These are phyloP conservation scores for Bilobella aurantiaca DNA, from an alignment of 1,140 invertebrate species.

Conservation along the genomic window DNA sequence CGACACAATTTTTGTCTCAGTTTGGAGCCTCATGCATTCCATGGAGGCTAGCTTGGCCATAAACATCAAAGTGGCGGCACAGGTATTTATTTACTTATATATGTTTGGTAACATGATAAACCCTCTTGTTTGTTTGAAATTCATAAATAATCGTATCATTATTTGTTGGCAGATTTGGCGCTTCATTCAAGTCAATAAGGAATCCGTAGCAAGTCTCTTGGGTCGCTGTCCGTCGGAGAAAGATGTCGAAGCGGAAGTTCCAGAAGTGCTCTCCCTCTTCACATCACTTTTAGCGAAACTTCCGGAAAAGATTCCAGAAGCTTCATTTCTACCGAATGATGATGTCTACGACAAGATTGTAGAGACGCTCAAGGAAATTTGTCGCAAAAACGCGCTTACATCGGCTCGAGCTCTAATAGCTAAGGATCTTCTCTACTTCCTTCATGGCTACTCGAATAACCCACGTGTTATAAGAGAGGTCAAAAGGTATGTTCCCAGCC, in stretches of 20 bases:
- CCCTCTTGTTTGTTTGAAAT: background rate
- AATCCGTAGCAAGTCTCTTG: background rate
- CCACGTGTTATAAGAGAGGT: slow-evolving; percentile 1
- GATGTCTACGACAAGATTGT: slow-evolving; percentile 12
- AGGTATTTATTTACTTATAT: slow-evolving; percentile 11
- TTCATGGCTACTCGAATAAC: slow-evolving; percentile 19
- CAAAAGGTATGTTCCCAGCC: background rate
- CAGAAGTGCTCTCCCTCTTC: slow-evolving; percentile 9
- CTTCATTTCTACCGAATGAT: slow-evolving; percentile 7
- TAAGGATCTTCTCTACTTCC: slow-evolving; percentile 12
- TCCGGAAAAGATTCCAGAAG: background rate
- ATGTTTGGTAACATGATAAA: background rate
- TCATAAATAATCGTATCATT: slow-evolving; percentile 1
- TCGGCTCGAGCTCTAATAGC: background rate
- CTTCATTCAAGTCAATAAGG: slow-evolving; percentile 18
- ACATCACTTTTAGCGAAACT: slow-evolving; percentile 25
- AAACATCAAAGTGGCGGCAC: slow-evolving; percentile 5
- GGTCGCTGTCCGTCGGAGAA: background rate
- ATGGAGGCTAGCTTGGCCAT: slow-evolving; percentile 17
- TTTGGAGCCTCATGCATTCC: slow-evolving; percentile 21
- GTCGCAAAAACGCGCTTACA: background rate
- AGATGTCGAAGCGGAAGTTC: background rate
- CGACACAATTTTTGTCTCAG: slow-evolving; percentile 18
- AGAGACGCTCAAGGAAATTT: slow-evolving; percentile 16
- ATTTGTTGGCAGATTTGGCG: slow-evolving; percentile 27